Percentiles rank a stretch among this genome's conserved stretches.
These are phyloP conservation scores for Discoglossus pictus DNA, from an alignment of 2,797 vertebrate genomes.

Conservation along the genomic window DNA sequence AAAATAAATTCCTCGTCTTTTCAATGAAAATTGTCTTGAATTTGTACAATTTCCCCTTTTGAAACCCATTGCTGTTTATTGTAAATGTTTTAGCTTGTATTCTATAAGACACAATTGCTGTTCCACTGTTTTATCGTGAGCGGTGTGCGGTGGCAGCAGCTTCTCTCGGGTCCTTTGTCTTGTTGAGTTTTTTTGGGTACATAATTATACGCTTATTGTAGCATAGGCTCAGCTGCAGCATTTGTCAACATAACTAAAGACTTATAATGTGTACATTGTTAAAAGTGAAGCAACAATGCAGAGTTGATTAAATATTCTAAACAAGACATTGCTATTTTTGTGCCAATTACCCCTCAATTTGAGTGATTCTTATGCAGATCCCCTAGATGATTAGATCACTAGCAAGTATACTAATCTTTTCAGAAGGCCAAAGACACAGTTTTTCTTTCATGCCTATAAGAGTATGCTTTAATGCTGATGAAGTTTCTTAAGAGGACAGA, in stretches of 20 bases:
- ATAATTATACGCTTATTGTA: conserved; percentile 16
- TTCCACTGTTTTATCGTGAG: conserved; percentile 5
- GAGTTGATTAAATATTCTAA: conserved; percentile 29
- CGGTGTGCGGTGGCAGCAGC: background rate
- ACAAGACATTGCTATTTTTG: background rate
- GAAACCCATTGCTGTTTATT: background rate
- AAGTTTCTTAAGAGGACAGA: too few relatives aligned
- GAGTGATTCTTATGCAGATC: too few relatives aligned
- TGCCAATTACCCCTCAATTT: background rate
- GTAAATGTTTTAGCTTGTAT: too few relatives aligned
- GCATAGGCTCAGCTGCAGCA: conserved; percentile 27
- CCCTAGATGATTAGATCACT: too few relatives aligned
- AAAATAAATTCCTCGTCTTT: too few relatives aligned
- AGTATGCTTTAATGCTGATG: too few relatives aligned
- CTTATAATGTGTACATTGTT: conserved; percentile 1
- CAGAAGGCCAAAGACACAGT: too few relatives aligned
- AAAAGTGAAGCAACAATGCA: conserved; percentile 16
- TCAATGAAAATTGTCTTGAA: too few relatives aligned
- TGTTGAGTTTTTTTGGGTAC: conserved; percentile 1
- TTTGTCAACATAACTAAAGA: conserved; percentile 17
- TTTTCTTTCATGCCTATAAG: too few relatives aligned
- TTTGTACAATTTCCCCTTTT: background rate
- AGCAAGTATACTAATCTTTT: too few relatives aligned
- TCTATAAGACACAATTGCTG: too few relatives aligned
- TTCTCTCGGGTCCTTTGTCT: conserved; percentile 18